Percentiles rank a stretch among this genome's conserved stretches.
Conservation (phyloP, 1,140 invertebrate genomes). For the Eumeta japonica region DNA sequence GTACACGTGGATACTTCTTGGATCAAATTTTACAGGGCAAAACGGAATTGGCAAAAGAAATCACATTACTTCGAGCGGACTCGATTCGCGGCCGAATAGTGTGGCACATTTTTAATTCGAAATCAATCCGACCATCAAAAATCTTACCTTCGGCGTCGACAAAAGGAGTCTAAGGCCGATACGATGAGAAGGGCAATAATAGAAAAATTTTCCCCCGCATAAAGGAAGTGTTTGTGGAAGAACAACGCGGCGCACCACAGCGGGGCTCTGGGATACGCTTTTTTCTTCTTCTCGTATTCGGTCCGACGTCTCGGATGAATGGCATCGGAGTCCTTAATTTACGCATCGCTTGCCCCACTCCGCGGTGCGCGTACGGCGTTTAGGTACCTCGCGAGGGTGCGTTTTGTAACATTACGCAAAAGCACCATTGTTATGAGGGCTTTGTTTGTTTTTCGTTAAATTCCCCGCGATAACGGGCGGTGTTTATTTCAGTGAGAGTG, state of each 20-base stretch:
- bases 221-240: conserved; percentile 54
- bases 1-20: no score
- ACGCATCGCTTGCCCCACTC: conserved; percentile 48
- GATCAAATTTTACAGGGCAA: no score
- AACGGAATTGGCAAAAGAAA: no score
- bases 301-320: conserved; percentile 40
- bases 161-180: conserved; percentile 24
- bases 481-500: no score
- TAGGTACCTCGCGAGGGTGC: no score
- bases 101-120: conserved; percentile 25
- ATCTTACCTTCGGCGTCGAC: conserved; percentile 26
- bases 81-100: no score
- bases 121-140: conserved; percentile 46
- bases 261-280: conserved; percentile 50
- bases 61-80: no score
- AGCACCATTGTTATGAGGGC: conserved; percentile 16
- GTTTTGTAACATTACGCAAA: conserved; percentile 44
- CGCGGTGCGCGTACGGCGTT: no score
- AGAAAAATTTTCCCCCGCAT: conserved; percentile 26
- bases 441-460: no score
- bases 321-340: conserved; percentile 47
- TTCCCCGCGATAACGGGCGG: no score
- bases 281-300: conserved; percentile 40
- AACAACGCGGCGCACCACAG: conserved; percentile 45
- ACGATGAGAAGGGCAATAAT: conserved; percentile 41